Evolutionary conservation across 2,113 vertebrate genomes (phyloP), one percentile per base, ranked within the genome.

Genomic region (Entosphenus tridentatus): DNA sequence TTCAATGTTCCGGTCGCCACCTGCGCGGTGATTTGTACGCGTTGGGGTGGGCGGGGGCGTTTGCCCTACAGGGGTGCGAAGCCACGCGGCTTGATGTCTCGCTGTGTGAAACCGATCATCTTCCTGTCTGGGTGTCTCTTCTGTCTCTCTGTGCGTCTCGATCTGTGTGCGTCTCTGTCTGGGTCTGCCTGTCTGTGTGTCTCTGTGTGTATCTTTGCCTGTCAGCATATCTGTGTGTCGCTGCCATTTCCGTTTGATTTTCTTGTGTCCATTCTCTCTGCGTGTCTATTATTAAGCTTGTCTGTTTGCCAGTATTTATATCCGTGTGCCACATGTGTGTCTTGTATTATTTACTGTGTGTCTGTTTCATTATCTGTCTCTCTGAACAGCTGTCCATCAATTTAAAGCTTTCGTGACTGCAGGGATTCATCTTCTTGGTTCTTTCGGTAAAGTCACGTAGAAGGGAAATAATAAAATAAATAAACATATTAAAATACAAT

Each of bases 321-420:
- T 62, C 58, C 1, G 58, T 62, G 13, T 62, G 58, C 16, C 7
- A 1, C 39, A 39, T 39, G 13, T 62, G 13, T 62, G 58, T 62
- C 58, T 39, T 62, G 58, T 62, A 13, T 62, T 13, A 1, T 17
- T 62, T 17, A 14, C 58, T 62, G 58, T 62, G 12, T 62, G 58
- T 62, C 58, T 62, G 58, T 62, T 17, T 62, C 58, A 14, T 17
- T 62, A 17, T 62, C 58, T 62, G 58, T 62, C 58, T 62, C 58
- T 62, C 58, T 62, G 39, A 39, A 39, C 39, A 39, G 39, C 6
- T 21, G 21, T 21, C 21, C 21, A 21, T 21, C 3, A 21, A 21
- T 21, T 21, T 21, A 21, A 21, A 21, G 2, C 21, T 21, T 21
- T 21, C 21, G 21, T 21, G 21, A 21, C 21, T 21, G 3, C 21